Conservation (phyloP, 2,797 vertebrate species). For the Chiroxiphia lanceolata region DNA sequence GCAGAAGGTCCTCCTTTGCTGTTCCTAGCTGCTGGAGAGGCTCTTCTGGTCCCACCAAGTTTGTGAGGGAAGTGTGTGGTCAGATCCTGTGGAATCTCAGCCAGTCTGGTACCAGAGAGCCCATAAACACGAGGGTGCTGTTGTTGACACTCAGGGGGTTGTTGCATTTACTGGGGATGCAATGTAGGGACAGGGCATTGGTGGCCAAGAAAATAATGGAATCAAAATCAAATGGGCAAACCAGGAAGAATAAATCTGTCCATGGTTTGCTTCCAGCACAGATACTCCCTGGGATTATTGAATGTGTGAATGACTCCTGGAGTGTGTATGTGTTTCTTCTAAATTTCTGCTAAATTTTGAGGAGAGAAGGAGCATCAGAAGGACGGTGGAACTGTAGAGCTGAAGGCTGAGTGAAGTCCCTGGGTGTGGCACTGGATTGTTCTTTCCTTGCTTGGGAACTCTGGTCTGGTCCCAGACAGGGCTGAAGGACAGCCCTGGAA, state of each 20-base stretch:
- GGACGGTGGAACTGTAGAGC: not conserved
- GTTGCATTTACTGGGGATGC: not conserved
- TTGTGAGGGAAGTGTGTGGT: not conserved
- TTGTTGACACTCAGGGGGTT: fast-evolving
- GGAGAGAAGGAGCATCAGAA: not conserved
- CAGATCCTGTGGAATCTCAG: not conserved
- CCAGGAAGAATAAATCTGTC: not conserved
- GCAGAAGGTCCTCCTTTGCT: not conserved
- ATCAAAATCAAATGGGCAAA: not conserved
- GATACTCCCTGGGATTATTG: not conserved
- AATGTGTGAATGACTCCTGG: not conserved
- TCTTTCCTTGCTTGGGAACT: not conserved
- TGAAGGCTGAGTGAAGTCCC: not conserved
- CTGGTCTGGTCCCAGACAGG: not conserved
- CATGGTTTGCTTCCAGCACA: not conserved
- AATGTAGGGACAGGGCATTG: not conserved
- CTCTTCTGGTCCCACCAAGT: not conserved
- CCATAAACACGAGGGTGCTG: fast-evolving
- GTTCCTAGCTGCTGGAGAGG: not conserved
- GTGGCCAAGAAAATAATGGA: not conserved
- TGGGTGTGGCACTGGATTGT: not conserved
- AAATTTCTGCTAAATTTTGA: not conserved
- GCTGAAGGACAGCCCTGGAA: not conserved
- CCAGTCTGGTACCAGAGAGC: fast-evolving
- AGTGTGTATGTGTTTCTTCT: not conserved